Percentiles rank a stretch among this genome's conserved stretches.
Conservation (phyloP, 2,797 vertebrate genomes). For the Zonotrichia albicollis region DNA sequence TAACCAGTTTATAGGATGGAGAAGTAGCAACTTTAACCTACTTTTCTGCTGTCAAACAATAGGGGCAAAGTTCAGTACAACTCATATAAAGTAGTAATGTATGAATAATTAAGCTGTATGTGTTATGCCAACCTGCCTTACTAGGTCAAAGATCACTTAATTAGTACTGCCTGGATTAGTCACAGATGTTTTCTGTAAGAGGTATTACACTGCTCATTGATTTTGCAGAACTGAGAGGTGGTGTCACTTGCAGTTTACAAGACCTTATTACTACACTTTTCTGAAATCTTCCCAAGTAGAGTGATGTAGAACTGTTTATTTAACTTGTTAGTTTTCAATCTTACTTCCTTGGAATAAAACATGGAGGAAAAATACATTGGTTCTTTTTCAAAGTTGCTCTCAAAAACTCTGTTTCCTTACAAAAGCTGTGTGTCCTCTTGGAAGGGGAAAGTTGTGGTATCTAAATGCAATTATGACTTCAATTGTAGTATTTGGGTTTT, state of each 20-base stretch:
- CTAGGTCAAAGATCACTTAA: conserved; percentile 55
- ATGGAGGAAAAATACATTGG: neutral
- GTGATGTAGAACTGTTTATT: neutral
- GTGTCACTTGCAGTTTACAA: neutral
- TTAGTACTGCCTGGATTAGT: conserved; percentile 15
- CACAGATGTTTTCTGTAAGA: neutral
- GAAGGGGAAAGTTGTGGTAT: neutral
- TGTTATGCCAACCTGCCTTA: conserved; percentile 11
- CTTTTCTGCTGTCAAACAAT: neutral
- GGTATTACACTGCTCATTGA: neutral
- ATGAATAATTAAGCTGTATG: conserved; percentile 52
- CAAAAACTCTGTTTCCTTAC: neutral
- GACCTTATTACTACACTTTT: neutral
- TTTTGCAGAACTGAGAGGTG: neutral
- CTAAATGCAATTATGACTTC: neutral
- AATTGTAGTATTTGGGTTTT: neutral
- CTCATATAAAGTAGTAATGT: conserved; percentile 17
- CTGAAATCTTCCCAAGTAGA: neutral
- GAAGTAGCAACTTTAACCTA: conserved; percentile 16
- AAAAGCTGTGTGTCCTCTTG: neutral
- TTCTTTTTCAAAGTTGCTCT: neutral
- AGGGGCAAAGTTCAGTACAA: neutral
- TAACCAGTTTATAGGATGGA: neutral
- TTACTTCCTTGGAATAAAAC: neutral
- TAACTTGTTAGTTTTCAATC: neutral